Conservation (phyloP, 2,113 vertebrate species). For the Stegastes partitus region DNA sequence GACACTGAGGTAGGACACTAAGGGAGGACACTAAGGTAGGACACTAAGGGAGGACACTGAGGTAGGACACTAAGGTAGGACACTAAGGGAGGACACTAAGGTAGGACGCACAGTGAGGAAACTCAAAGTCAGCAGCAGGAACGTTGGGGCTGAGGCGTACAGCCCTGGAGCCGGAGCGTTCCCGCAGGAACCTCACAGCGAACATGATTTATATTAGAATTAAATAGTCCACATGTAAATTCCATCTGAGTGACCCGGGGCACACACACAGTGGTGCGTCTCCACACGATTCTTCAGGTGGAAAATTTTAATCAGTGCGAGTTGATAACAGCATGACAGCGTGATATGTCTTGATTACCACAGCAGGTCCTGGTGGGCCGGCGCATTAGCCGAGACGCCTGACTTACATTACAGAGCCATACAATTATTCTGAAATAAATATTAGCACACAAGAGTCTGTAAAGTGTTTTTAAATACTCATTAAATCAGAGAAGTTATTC, state of each 20-base stretch:
- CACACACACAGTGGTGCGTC: neutral
- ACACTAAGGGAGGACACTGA: too few relatives aligned
- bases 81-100: too few relatives aligned
- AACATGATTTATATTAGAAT: conserved; percentile 9
- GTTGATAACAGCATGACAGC: neutral
- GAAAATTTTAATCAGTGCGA: conserved; percentile 24
- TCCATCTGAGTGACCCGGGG: conserved; percentile 18
- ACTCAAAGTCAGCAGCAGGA: neutral
- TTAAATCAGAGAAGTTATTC: too few relatives aligned
- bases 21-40: too few relatives aligned
- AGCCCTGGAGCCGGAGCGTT: neutral
- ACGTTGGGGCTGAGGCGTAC: neutral
- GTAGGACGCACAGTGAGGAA: too few relatives aligned
- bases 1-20: too few relatives aligned
- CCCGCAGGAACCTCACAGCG: conserved; percentile 5
- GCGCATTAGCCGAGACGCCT: neutral
- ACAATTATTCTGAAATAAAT: conserved; percentile 2
- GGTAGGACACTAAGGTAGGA: too few relatives aligned
- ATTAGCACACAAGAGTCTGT: neutral
- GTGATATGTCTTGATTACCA: conserved; percentile 23
- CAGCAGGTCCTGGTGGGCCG: neutral
- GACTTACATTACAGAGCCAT: neutral
- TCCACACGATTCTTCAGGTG: neutral
- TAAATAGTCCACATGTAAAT: conserved; percentile 28
- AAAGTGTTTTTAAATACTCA: neutral